Evolutionary conservation across 2,797 vertebrate genomes (phyloP).

Genomic region (Enteromius viviparus): DNA sequence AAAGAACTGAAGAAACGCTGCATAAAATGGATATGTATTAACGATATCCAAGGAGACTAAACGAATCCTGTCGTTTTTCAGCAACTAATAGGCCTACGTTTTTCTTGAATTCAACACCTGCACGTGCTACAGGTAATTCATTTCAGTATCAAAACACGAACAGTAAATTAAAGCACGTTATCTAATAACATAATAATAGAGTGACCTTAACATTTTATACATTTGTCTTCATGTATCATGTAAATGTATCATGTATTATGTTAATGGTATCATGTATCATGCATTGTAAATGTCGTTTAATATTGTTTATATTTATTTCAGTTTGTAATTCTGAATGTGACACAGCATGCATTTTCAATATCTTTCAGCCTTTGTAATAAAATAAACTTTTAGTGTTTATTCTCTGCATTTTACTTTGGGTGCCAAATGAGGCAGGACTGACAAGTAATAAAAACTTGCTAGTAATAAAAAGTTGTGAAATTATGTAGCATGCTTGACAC

Average conservation of each 20-base stretch:
- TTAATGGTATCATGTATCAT: background rate
- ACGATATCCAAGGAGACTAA: background rate
- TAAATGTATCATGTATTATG: background rate
- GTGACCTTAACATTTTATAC: background rate
- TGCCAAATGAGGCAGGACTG: background rate
- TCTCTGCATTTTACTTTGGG: background rate
- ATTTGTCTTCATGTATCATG: background rate
- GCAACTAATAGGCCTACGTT: background rate
- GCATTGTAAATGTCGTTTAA: background rate
- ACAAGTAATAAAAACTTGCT: background rate
- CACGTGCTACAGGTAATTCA: background rate
- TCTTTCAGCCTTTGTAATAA: background rate
- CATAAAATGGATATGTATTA: background rate
- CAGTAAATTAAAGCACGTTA: background rate
- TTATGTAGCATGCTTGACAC: background rate
- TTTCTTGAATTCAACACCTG: background rate
- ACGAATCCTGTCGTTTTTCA: background rate
- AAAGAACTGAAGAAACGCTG: background rate
- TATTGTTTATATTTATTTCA: background rate
- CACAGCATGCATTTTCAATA: background rate
- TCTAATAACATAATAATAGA: background rate
- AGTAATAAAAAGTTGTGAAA: background rate
- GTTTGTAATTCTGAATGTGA: background rate
- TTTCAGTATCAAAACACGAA: background rate
- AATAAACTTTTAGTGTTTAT: background rate